Evolutionary conservation across 1,140 invertebrate genomes (phyloP).

Genomic region (Pachyrhynchus sulphureomaculatus): DNA sequence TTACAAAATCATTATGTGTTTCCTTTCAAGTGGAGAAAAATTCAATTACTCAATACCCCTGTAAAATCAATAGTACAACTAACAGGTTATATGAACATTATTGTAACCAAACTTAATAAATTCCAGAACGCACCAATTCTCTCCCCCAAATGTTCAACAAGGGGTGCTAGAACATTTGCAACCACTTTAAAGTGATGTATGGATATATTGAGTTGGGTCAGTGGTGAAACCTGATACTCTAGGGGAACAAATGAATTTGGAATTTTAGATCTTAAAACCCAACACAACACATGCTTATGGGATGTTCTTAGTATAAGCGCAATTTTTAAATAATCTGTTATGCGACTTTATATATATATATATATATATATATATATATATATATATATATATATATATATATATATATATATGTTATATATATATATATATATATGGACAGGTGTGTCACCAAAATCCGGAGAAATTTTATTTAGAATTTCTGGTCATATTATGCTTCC

Average conservation of each 20-base stretch:
- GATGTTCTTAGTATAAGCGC: background rate
- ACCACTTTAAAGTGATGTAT: slow-evolving; percentile 18
- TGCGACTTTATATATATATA: no score
- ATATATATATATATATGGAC: no score
- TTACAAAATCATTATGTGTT: background rate
- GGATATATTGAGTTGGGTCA: slow-evolving; percentile 21
- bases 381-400: no score
- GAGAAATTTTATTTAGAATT: no score
- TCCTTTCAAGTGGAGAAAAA: background rate
- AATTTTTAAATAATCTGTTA: background rate
- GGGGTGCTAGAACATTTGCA: slow-evolving; percentile 19
- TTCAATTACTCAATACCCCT: no score
- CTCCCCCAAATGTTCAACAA: background rate
- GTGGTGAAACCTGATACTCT: slow-evolving; percentile 14
- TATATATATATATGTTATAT: no score
- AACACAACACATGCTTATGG: background rate
- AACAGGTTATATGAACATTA: no score
- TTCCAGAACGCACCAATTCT: background rate
- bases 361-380: no score
- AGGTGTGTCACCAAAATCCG: no score
- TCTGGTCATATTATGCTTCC: no score
- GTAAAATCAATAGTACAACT: no score
- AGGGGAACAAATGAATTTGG: slow-evolving; percentile 25
- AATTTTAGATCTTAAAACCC: background rate
- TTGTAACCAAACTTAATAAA: background rate